Evolutionary conservation across 1,140 invertebrate species (phyloP).

Genomic region (Lasioglossum baleicum): DNA sequence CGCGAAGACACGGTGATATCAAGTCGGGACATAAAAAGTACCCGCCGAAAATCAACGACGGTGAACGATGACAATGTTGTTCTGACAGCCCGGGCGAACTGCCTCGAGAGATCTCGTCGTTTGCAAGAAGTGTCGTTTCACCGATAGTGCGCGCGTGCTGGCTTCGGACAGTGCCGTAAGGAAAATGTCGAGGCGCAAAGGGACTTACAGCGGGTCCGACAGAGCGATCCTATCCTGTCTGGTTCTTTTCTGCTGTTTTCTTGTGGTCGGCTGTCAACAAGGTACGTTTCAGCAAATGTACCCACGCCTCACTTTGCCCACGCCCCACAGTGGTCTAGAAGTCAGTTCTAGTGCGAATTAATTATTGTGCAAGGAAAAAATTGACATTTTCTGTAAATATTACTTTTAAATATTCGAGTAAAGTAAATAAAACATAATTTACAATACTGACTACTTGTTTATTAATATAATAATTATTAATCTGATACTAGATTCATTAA

Average conservation of each 20-base stretch:
- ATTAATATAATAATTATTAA: no score
- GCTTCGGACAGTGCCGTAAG: neutral
- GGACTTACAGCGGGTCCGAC: neutral
- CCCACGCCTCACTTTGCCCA: no score
- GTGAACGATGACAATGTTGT: slow-evolving; percentile 19
- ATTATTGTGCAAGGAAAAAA: no score
- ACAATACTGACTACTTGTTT: no score
- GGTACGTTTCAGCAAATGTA: neutral
- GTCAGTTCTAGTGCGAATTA: no score
- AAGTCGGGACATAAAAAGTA: neutral
- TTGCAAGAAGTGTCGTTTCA: neutral
- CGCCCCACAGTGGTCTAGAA: no score
- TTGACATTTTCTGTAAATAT: no score
- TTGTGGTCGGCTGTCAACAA: slow-evolving; percentile 19
- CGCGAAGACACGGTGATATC: neutral
- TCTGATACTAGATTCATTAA: no score
- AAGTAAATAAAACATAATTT: no score
- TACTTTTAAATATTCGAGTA: no score
- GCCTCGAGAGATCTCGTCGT: neutral
- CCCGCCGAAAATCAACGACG: neutral
- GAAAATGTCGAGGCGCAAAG: slow-evolving; percentile 9
- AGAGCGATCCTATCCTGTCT: neutral
- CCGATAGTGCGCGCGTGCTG: slow-evolving; percentile 16
- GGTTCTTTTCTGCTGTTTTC: slow-evolving; percentile 11
- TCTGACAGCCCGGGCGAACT: slow-evolving; percentile 8